Base-by-base conservation (phyloP, 1,140 invertebrate species). In the Nasonia vitripennis region DNA sequence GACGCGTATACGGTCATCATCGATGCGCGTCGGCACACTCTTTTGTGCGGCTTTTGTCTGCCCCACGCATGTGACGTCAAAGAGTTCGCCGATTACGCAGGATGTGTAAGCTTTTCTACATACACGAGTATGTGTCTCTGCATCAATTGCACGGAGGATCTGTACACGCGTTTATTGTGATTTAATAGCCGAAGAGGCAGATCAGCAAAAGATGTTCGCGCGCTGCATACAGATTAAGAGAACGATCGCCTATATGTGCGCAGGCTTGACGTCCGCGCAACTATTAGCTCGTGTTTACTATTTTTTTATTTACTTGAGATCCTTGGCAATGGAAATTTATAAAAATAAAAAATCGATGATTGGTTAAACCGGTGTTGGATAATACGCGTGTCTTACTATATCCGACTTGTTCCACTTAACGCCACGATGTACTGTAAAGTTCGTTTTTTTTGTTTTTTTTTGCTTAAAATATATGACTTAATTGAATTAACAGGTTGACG, bases 401-500 rank as follows among this genome's bases (percentile, higher is more conserved):
- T 14, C 48, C 14, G 11, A 5, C 11, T 17, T 14, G 48, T 14
- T 51, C 48, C 14, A 51, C 48, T 51, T 51, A 51, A 17, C 4
- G 14, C 10, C 0, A 51, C 2, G 48, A 51, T 51, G 14, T 12
- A 14, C 48, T 51, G 48, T 14, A 17, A 48, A 11, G 5, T 2
- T 48, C 9, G 12, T 5, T 48, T 12, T 12, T 10, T 48, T 12
- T 20, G 3, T 37, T 37, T 27, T 27, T 27, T 27, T 27, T 27
- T 27, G 27, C 3, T 62, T 20, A 17, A 20, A 45, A 77, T 20
- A 77, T 7, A 34, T 27, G 27, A 77, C 7, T 1, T 2, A 4
- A 27, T 80, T 31, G 10, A 74, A n/a, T 55, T 75, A 20, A 34
- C 71, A 95, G 95, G 95, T 98, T 20, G 97, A 99, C 89, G 88